A percentile compares a stretch with the other conserved stretches of the same genome.
These are phyloP conservation scores for Takifugu ocellatus DNA, from an alignment of 2,797 vertebrate genomes.

Conservation along the genomic window DNA sequence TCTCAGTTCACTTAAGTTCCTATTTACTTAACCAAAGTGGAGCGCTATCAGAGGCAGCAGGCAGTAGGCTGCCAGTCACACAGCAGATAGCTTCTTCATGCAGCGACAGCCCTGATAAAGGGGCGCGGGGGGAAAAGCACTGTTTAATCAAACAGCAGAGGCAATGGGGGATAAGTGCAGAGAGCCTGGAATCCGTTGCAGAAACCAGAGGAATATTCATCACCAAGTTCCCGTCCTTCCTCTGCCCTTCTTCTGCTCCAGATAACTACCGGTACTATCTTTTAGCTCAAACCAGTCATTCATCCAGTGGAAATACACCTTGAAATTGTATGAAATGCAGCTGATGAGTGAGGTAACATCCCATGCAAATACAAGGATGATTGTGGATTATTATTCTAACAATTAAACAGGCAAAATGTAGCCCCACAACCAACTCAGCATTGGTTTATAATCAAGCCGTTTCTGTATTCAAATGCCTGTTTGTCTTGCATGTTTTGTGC, in stretches of 20 bases:
- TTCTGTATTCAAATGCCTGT: too few relatives aligned
- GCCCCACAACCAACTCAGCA: too few relatives aligned
- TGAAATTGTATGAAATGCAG: background rate
- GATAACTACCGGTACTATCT: background rate
- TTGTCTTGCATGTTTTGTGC: too few relatives aligned
- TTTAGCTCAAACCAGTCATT: background rate
- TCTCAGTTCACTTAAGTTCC: slow-evolving; percentile 75
- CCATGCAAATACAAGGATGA: too few relatives aligned
- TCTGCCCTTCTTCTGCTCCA: slow-evolving; percentile 14
- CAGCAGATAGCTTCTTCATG: slow-evolving; percentile 69
- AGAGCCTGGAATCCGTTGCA: slow-evolving; percentile 16
- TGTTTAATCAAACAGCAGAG: slow-evolving; percentile 62
- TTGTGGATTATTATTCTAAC: too few relatives aligned
- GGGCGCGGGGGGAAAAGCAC: slow-evolving; percentile 14
- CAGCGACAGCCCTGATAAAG: slow-evolving; percentile 63
- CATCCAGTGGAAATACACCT: background rate
- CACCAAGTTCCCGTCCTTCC: slow-evolving; percentile 6
- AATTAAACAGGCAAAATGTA: too few relatives aligned
- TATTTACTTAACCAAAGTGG: slow-evolving; percentile 71
- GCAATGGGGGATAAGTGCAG: slow-evolving; percentile 30
- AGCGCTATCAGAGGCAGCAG: slow-evolving; percentile 67
- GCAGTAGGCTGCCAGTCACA: slow-evolving; percentile 62
- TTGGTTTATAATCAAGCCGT: too few relatives aligned
- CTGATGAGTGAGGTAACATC: too few relatives aligned
- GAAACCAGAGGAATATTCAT: slow-evolving; percentile 12